Percentiles rank a stretch among this genome's conserved stretches.
Evolutionary conservation across 2,888 invertebrate species (phyloP).

Genomic region (Chloromyia formosa): DNA sequence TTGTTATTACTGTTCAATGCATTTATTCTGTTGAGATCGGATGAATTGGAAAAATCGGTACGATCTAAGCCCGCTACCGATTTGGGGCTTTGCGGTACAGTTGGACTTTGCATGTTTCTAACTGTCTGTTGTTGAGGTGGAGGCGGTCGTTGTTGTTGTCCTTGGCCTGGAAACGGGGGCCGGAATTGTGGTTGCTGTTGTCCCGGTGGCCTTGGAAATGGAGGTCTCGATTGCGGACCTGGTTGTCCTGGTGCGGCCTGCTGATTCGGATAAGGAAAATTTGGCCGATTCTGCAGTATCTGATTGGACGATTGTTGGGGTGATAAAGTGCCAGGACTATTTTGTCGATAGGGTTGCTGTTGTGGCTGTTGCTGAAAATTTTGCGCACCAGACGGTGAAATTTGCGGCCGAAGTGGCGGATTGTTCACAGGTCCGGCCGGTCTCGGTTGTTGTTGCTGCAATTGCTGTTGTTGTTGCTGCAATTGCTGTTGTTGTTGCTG

Average conservation of each 20-base stretch:
- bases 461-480: conserved; percentile 54
- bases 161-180: conserved; percentile 53
- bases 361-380: conserved; percentile 50
- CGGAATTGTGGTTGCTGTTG: conserved; percentile 39
- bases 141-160: conserved; percentile 49
- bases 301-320: conserved; percentile 33
- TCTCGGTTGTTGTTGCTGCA: conserved; percentile 55
- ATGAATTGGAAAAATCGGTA: conserved; percentile 37
- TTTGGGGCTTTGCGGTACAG: conserved; percentile 30
- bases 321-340: conserved; percentile 44
- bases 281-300: conserved; percentile 54
- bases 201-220: conserved; percentile 54
- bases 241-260: conserved; percentile 46
- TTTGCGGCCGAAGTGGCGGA: conserved; percentile 50
- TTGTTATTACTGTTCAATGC: conserved; percentile 51
- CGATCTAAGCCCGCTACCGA: conserved; percentile 15
- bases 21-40: conserved; percentile 42
- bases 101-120: conserved; percentile 34
- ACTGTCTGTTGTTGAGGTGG: conserved; percentile 38
- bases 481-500: conserved; percentile 54
- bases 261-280: conserved; percentile 49
- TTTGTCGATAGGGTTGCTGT: conserved; percentile 50
- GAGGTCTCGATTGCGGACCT: conserved; percentile 45
- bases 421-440: conserved; percentile 52
- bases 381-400: conserved; percentile 43